Evolutionary conservation across 2,113 vertebrate species (phyloP), one percentile per base, ranked within the genome.

Genomic region (Silurus asotus): DNA sequence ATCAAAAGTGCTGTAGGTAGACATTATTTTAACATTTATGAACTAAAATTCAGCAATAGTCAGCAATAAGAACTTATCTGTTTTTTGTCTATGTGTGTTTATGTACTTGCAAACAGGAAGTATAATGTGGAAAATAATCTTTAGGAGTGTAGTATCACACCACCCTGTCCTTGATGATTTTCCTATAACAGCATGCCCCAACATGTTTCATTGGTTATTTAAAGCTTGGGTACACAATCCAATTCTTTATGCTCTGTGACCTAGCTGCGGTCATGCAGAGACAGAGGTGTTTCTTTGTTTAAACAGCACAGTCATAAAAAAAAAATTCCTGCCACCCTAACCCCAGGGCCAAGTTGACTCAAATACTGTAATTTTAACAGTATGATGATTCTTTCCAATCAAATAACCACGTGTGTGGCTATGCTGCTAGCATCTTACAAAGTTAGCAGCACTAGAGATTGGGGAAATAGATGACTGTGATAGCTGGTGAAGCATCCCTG

Each of bases 401-500:
- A 90, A 91, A 89, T 90, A 92, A 93, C 94, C 92, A 85, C 89
- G 91, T 93, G 92, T 92, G 90, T 90, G 92, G 92, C 92, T 87
- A 78, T 87, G 93, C 91, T 92, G 92, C 93, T 94, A 94, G 92
- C 87, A 90, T 88, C 86, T 92, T 92, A 93, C 90, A 20, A 92
- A 93, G 92, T 92, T 93, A 92, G 91, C 91, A 91, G 89, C 90
- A 91, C 89, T 94, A 91, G 93, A 94, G 93, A 94, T 92, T 90
- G 92, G 94, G 93, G 90, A 91, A 93, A 93, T 94, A 94, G 93
- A 92, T 92, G 93, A 92, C 93, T 92, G 92, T 94, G 93, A 93
- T 93, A 92, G 93, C 92, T 93, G 92, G 91, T 92, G 91, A 90
- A 92, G 92, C 91, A 92, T 94, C 93, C 93, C 93, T 94, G 72